Evolutionary conservation across 2,797 vertebrate species (phyloP), one percentile per base, ranked within the genome.

Genomic region (Pipistrellus nathusii): DNA sequence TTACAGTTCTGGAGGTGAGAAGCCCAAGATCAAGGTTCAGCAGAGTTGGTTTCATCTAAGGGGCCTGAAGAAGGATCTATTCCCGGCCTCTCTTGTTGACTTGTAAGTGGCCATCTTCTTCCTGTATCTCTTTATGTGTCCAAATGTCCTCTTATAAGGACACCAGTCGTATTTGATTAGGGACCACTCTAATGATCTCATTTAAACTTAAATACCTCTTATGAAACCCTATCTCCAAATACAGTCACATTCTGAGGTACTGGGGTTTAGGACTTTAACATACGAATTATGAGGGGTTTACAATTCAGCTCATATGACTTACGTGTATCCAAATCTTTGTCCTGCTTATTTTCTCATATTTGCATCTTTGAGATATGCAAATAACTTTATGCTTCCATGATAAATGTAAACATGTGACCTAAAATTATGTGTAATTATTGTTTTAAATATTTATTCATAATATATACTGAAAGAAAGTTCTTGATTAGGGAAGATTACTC

Each of bases 351-450:
- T 89, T 64, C 27, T 93, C 35, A 6, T 44, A 66, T 72, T 38
- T 17, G 41, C 14, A 78, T 46, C 64, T 44, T 72, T 89, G 72
- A 71, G 13, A 44, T 75, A 89, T 23, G 41, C 38, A 89, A 25
- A 90, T 23, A 8, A 30, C 53, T 89, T 73, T 91, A 51, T 86
- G 15, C 30, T 94, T 75, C 25, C 41, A 30, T 73, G 32, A 21
- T 35, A 75, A 59, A 57, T 91, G 6, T 84, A 48, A 84, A 38
- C 38, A 66, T 23, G 30, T 48, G 38, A 88, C 13, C 46, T 93
- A 20, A 68, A 83, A 83, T 93, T 83, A 68, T 27, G 62, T 88
- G 9, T 73, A 59, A 76, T 91, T 68, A 53, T 77, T 93, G 86
- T 83, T 71, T 80, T 80, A 46, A 15, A n/a, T 11, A 21, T 85